Base-by-base conservation (phyloP, 2,113 vertebrate species). In the Solea solea region DNA sequence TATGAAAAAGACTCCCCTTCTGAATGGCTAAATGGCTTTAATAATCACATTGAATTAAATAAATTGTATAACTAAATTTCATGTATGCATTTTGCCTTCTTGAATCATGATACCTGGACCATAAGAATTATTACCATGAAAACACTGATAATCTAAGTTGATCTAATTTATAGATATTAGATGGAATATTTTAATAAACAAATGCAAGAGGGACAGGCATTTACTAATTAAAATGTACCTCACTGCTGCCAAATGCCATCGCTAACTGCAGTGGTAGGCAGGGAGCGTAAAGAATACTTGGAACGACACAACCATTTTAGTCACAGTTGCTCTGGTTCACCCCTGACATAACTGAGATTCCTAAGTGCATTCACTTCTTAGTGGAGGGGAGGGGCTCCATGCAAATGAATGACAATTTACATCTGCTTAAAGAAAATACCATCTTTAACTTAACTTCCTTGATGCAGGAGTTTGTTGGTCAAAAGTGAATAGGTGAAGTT, bases 331-430 rank as follows among this genome's bases (percentile, higher is more conserved):
- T 34, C 42, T n/a, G 41, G 52, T 49, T 9, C 39, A 28, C 14
- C 57, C 11, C 9, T 4, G 9, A 11, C 81, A 86, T 89, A 51
- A 67, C 73, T 86, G 66, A 71, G 40, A 90, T 90, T 90, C 88
- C 85, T 82, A 39, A 60, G 46, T 28, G 69, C 48, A 51, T 63
- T 79, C 7, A 54, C 12, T 8, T 1, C 51, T 44, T 15, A 21
- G 57, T 1, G 44, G 0, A 44, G 57, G 8, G 70, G 40, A 7
- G 28, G 52, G 27, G 27, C 50, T 46, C 9, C 3, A 9, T 4
- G 12, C 15, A 16, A 64, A 76, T 74, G 48, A 76, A 79, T 68
- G 65, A 64, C 7, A 60, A 56, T 52, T 39, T 49, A 71, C 7
- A 48, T 28, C 70, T 39, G 46, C 21, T 9, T 15, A 53, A 62